These are phyloP conservation scores for Rosalia funebris DNA, from an alignment of 2,888 invertebrate genomes.

Conservation along the genomic window DNA sequence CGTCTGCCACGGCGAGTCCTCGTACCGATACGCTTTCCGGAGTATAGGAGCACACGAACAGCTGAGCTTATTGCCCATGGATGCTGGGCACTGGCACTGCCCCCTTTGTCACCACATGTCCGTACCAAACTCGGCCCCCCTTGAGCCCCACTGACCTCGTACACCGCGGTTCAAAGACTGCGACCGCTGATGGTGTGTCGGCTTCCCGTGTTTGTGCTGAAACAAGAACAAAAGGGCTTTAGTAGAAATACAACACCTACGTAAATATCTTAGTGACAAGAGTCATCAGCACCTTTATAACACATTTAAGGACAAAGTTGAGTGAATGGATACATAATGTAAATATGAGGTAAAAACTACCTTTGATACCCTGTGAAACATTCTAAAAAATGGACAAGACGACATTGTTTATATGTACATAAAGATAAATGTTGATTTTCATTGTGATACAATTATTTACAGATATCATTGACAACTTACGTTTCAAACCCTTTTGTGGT, in stretches of 20 bases:
- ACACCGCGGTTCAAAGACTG: constrained; percentile 79
- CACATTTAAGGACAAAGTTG: too few relatives aligned
- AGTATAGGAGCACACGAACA: constrained; percentile 97
- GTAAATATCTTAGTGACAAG: too few relatives aligned
- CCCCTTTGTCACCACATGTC: constrained; percentile 77
- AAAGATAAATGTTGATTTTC: too few relatives aligned
- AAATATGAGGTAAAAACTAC: too few relatives aligned
- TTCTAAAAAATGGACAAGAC: too few relatives aligned
- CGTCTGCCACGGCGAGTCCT: constrained; percentile 95
- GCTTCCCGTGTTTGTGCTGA: constrained; percentile 69
- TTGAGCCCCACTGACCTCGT: constrained; percentile 59
- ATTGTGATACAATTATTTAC: too few relatives aligned
- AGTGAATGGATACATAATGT: too few relatives aligned
- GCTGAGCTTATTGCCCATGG: constrained; percentile 97
- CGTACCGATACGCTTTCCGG: constrained; percentile 95
- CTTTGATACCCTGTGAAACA: too few relatives aligned
- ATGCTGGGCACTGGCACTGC: constrained; percentile 66
- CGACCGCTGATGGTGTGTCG: constrained; percentile 74
- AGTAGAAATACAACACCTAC: not conserved
- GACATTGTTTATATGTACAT: too few relatives aligned
- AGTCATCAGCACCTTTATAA: too few relatives aligned
- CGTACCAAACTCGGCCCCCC: constrained; percentile 61
- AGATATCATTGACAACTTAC: too few relatives aligned
- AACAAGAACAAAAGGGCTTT: constrained; percentile 49
- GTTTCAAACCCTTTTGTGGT: too few relatives aligned